phyloP scores from a whole-genome alignment of 2,888 invertebrate species.

The Hoplodrina ambigua region DNA sequence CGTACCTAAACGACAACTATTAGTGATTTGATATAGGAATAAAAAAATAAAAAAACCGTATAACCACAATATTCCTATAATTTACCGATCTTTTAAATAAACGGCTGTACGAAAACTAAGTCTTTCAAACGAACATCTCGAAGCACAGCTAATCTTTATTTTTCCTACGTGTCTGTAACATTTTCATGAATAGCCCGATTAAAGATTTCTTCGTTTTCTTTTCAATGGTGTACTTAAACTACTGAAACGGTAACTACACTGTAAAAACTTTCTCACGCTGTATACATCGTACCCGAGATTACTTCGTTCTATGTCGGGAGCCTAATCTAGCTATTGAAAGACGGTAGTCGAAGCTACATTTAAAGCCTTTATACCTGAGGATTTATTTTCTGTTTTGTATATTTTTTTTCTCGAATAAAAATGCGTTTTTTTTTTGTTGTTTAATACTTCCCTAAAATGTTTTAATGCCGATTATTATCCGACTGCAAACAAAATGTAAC shows the following conservation, averaged over 20 bases:
- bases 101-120: neutral
- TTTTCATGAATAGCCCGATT: constrained; percentile 12
- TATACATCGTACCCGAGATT: constrained; percentile 22
- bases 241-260: constrained; percentile 9
- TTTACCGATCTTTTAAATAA: neutral
- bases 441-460: neutral
- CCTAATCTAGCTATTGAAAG: constrained; percentile 45
- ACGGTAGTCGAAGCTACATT: neutral
- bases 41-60: no score
- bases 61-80: no score
- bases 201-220: constrained; percentile 15
- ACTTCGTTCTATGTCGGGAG: constrained; percentile 22
- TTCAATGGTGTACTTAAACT: constrained; percentile 9
- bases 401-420: neutral
- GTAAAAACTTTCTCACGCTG: constrained; percentile 29
- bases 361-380: neutral
- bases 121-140: neutral
- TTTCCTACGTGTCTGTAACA: constrained; percentile 1
- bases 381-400: constrained; percentile 12
- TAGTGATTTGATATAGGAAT: no score
- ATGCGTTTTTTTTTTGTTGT: no score
- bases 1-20: no score
- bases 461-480: constrained; percentile 1
- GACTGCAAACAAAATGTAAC: constrained; percentile 23
- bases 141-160: constrained; percentile 11